Conservation (phyloP, 1,140 invertebrate species). For the Lineus longissimus region DNA sequence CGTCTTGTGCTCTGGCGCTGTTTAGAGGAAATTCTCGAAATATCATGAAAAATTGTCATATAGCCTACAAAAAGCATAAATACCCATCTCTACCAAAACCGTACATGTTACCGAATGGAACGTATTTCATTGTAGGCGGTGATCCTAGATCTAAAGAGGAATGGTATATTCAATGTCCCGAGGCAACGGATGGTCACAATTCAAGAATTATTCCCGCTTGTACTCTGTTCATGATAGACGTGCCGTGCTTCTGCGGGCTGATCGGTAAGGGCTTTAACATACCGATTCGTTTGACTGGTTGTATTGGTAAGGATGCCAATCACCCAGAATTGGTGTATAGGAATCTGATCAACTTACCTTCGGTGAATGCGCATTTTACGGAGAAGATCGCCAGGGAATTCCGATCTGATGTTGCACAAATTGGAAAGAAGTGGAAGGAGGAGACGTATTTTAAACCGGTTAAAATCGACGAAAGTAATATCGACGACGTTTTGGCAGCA, state of each 20-base stretch:
- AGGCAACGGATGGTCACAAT: neutral
- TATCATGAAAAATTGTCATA: constrained; percentile 3
- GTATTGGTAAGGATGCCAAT: constrained; percentile 2
- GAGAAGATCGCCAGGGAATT: neutral
- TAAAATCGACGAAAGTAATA: constrained; percentile 5
- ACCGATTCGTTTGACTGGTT: constrained; percentile 5
- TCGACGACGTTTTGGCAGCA: constrained; percentile 4
- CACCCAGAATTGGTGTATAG: neutral
- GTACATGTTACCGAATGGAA: constrained; percentile 7
- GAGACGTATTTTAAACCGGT: constrained; percentile 8
- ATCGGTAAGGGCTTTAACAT: neutral
- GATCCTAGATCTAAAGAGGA: neutral
- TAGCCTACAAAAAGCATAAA: constrained; percentile 7
- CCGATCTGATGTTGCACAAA: neutral
- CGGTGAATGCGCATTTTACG: constrained; percentile 7
- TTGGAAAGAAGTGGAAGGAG: constrained; percentile 7
- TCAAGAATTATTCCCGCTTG: neutral
- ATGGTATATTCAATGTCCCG: neutral
- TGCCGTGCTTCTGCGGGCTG: constrained; percentile 1
- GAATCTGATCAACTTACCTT: constrained; percentile 4
- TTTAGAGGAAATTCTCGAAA: neutral
- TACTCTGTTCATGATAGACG: neutral
- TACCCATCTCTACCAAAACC: neutral
- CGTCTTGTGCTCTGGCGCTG: constrained; percentile 5
- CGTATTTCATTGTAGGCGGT: constrained; percentile 4